A percentile compares a stretch with the other conserved stretches of the same genome.
Evolutionary conservation across 2,888 invertebrate species (phyloP).

Genomic region (Lasioglossum calceatum): DNA sequence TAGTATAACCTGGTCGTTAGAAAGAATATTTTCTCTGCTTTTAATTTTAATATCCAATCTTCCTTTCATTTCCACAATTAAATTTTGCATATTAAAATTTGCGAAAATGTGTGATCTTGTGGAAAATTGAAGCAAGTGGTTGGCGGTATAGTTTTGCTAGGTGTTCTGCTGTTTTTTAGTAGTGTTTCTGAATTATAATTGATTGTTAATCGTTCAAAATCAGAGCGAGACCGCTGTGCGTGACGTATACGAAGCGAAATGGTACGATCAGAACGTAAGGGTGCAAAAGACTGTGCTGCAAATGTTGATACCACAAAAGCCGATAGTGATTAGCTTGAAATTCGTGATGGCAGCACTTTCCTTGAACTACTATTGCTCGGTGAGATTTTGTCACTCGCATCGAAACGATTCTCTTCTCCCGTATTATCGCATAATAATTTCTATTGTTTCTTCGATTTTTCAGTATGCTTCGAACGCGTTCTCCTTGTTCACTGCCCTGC

Average conservation of each 20-base stretch:
- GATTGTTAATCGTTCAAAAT: neutral
- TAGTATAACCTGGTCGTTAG: no score
- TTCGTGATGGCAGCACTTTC: constrained; percentile 53
- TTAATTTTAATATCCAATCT: no score
- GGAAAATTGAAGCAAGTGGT: no score
- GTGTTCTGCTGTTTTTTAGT: neutral
- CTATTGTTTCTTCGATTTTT: neutral
- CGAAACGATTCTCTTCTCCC: no score
- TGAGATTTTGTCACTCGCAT: constrained; percentile 10
- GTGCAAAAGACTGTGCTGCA: constrained; percentile 17
- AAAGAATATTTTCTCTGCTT: neutral
- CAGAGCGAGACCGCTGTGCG: constrained; percentile 31
- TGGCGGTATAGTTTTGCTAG: no score
- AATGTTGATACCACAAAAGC: constrained; percentile 30
- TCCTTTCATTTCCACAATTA: no score
- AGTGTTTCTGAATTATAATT: neutral
- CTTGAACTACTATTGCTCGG: constrained; percentile 64
- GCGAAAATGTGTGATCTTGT: no score
- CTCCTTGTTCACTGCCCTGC: constrained; percentile 36
- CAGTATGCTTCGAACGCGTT: constrained; percentile 35
- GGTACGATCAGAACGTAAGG: constrained; percentile 18
- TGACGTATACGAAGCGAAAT: constrained; percentile 32
- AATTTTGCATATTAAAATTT: no score
- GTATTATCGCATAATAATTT: no score
- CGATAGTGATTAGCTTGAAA: constrained; percentile 32